Percentiles rank a stretch among this genome's conserved stretches.
phyloP scores from a whole-genome alignment of 37 sponge, comb jelly and placozoan species.

The Petrosia ficiformis region DNA sequence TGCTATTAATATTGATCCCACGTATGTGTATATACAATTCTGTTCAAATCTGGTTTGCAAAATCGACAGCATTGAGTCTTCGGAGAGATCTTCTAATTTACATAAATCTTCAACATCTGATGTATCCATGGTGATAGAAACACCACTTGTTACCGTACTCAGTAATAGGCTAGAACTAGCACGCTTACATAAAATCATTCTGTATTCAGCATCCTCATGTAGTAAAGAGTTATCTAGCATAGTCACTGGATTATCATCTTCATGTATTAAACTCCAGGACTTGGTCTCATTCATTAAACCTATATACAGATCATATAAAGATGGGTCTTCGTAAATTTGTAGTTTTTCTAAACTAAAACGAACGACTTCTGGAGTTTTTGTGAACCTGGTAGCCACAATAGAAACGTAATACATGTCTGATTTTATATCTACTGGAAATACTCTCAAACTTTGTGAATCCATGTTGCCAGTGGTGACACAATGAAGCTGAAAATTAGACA shows the following conservation, averaged over 20 bases:
- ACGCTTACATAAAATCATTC: no score
- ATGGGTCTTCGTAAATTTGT: conserved; percentile 66
- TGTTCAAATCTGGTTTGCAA: conserved; percentile 73
- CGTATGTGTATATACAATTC: conserved; percentile 94
- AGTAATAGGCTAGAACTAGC: neutral
- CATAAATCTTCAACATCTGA: conserved; percentile 71
- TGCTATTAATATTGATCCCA: conserved; percentile 89
- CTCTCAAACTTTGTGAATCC: neutral
- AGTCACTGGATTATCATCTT: neutral
- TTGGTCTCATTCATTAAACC: conserved; percentile 13
- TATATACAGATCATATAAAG: conserved; percentile 52
- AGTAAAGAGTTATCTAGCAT: neutral
- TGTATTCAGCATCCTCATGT: neutral
- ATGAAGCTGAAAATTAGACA: no score
- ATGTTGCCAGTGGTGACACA: no score
- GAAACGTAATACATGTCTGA: neutral
- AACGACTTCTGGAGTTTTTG: conserved; percentile 43
- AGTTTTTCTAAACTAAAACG: conserved; percentile 50
- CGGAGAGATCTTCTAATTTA: conserved; percentile 75
- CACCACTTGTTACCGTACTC: neutral
- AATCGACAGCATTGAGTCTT: conserved; percentile 76
- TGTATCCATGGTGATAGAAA: neutral
- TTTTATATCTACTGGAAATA: neutral
- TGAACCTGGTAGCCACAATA: conserved; percentile 14
- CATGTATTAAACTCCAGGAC: neutral